Evolutionary conservation across 2,113 vertebrate species (phyloP), one percentile per base, ranked within the genome.

Genomic region (Ceyx margarethae): DNA sequence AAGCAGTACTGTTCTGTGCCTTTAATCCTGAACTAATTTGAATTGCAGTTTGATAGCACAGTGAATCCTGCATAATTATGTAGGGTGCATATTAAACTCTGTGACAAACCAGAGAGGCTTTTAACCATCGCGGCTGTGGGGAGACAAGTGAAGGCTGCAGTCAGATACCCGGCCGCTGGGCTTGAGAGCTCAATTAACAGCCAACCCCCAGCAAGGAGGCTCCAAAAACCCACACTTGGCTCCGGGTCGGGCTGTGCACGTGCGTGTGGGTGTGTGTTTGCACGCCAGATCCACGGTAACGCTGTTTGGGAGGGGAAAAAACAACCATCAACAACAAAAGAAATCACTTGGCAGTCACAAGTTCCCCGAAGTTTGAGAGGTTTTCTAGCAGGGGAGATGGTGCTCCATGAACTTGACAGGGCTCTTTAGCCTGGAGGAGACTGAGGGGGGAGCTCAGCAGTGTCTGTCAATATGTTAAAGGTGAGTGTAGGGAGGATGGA

Each of bases 1-100:
- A 98, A 99, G 98, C 99, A 99, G 99, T 99, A 99, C 99, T 99
- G 99, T 99, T 99, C 99, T 99, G 98, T 99, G 99, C 99, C 99
- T 99, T 99, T 99, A 99, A 99, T 99, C 99, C 99, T 99, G 99
- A 99, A 99, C 99, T 99, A 99, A 99, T 99, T 99, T 99, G 99
- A 99, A 99, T 99, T 99, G 99, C 99, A 99, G 99, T 99, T 99
- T 99, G 99, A 99, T 99, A 99, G 99, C 99, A 99, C 99, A 99
- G 99, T 99, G 99, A 99, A 99, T 99, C 99, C 99, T 99, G 99
- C 99, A 99, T 99, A 99, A 99, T 99, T 99, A 99, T 99, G 99
- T 99, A 99, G 99, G 98, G 99, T 99, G 99, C 99, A 99, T 99
- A 99, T 99, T 99, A 99, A 99, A 99, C 98, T 99, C 98, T 99